Evolutionary conservation across 2,888 invertebrate species (phyloP), one percentile per base, ranked within the genome.

Genomic region (Cryptophagus acutangulus): DNA sequence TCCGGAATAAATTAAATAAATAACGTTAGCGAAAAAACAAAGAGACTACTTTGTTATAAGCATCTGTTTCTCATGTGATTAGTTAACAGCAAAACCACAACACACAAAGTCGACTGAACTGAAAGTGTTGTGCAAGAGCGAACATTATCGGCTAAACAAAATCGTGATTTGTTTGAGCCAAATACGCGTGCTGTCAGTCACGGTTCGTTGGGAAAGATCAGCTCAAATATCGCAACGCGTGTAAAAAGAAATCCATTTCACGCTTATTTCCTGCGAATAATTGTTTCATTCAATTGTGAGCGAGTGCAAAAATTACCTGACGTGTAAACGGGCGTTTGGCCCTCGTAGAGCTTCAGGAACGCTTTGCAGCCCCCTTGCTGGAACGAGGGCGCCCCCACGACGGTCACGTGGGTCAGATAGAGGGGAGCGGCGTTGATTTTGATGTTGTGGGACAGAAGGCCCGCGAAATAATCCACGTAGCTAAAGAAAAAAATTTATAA

Each of bases 391-490:
- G 89, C 84, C 24, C 91, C 90, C 43, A 87, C 79, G 36, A 92
- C 84, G 45, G 87, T 83, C 43, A 93, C 81, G 66, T 88, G 88
- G 40, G 90, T 89, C 46, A 94, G 77, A 66, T 85, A 87, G 20
- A 94, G 73, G 1, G 93, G 87, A 33, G 85, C 82, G 36, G 88
- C 83, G 71, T 91, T 93, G 67, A 94, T 89, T 57, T 85, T 79
- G 61, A 92, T 87, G 62, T 85, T 84, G 30, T 92, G 92, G 3
- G 91, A 88, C 40, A 94, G 76, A 33, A 94, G 74, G 1, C 92
- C 92, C 37, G 90, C 84, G 70, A 94, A 94, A 66, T 94, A 93
- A 63, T 87, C 85, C 53, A 94, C 84, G 72, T 93, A 93, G 71
- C 92, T 91, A 75, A 1, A 64, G 66, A 48, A 50, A 41, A 9